Conservation (phyloP, 2,888 invertebrate genomes). For the Ectobius pallidus region DNA sequence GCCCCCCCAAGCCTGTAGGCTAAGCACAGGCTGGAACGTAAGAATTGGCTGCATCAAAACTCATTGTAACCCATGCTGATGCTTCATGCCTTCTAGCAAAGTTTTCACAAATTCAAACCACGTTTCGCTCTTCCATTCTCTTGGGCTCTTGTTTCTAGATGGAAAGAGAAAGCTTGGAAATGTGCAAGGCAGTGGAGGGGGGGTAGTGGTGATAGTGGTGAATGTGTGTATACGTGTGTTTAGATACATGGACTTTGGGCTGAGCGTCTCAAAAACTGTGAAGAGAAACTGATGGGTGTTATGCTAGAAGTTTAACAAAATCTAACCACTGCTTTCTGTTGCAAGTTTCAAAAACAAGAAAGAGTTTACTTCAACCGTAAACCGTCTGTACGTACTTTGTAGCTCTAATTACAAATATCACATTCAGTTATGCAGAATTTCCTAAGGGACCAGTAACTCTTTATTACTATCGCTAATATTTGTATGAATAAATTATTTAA, state of each 20-base stretch:
- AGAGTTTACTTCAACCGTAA: not conserved
- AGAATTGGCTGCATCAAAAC: no score
- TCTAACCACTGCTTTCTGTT: not conserved
- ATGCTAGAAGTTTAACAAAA: no score
- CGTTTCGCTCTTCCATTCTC: conserved; percentile 36
- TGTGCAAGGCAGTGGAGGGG: not conserved
- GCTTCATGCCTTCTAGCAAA: conserved; percentile 27
- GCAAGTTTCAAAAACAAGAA: conserved; percentile 3
- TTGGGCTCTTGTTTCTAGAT: conserved; percentile 32
- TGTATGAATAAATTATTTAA: no score
- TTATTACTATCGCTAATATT: no score
- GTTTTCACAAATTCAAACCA: conserved; percentile 37
- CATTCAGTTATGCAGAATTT: no score
- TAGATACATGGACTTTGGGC: conserved; percentile 1
- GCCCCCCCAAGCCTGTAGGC: not conserved
- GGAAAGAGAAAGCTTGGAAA: not conserved
- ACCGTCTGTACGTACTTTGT: no score
- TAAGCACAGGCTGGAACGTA: not conserved
- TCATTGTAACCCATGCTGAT: conserved; percentile 30
- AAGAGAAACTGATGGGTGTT: not conserved
- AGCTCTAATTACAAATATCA: no score
- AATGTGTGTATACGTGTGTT: conserved; percentile 24
- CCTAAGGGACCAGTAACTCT: no score
- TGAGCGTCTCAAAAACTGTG: not conserved
- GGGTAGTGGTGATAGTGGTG: not conserved